Evolutionary conservation across 1,140 invertebrate species (phyloP).

Genomic region (Coenobita brevimanus): DNA sequence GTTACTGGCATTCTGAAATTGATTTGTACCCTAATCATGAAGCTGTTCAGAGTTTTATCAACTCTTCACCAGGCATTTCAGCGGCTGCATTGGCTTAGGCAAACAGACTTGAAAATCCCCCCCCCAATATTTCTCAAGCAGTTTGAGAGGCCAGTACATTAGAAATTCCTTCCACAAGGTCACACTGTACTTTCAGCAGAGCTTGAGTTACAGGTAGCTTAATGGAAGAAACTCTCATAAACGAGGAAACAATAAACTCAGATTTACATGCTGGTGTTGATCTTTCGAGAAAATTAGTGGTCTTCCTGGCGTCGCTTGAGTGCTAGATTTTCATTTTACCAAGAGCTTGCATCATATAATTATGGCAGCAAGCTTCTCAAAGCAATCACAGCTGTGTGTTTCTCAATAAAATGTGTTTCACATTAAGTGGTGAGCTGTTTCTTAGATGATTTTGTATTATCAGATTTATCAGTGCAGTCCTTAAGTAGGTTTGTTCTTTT

Average conservation of each 20-base stretch:
- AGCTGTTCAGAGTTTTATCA: background rate
- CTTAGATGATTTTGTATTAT: background rate
- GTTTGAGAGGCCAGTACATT: background rate
- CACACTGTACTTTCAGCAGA: too few species aligned
- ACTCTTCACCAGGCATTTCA: background rate
- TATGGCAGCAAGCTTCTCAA: too few species aligned
- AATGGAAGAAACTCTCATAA: background rate
- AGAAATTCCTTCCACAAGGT: slow-evolving; percentile 1
- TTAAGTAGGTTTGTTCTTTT: slow-evolving; percentile 5
- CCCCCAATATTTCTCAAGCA: too few species aligned
- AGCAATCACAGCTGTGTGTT: too few species aligned
- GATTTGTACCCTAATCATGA: background rate
- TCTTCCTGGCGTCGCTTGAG: slow-evolving; percentile 18
- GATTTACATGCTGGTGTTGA: background rate
- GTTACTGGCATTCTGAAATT: background rate
- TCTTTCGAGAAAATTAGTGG: too few species aligned
- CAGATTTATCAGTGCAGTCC: too few species aligned
- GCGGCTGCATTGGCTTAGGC: too few species aligned
- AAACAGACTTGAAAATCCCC: slow-evolving; percentile 2
- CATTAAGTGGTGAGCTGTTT: slow-evolving; percentile 17
- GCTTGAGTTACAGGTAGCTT: background rate
- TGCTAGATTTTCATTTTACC: too few species aligned
- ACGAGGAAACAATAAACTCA: background rate
- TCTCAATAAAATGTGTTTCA: too few species aligned
- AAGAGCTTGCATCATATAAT: background rate